phyloP scores from a whole-genome alignment of 2,113 vertebrate genomes.

The Ameiurus melas region DNA sequence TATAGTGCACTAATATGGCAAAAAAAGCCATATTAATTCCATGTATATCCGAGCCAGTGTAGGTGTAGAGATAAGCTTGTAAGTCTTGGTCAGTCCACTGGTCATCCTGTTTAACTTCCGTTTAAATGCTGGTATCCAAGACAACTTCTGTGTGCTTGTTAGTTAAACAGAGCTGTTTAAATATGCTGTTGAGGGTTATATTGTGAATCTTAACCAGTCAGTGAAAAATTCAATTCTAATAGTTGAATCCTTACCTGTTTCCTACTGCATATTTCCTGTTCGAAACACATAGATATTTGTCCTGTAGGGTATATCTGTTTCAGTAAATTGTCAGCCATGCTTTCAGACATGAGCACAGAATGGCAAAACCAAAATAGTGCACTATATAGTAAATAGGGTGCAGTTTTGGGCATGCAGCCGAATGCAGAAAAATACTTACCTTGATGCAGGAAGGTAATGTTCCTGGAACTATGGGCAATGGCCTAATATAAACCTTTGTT shows the following conservation, averaged over 20 bases:
- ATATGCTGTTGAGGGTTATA: neutral
- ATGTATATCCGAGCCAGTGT: neutral
- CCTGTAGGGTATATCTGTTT: too few species aligned
- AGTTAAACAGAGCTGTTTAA: neutral
- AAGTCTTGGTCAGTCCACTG: neutral
- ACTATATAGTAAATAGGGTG: neutral
- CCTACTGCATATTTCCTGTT: neutral
- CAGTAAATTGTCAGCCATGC: neutral
- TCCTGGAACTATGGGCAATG: neutral
- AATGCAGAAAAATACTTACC: neutral
- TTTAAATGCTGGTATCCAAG: neutral
- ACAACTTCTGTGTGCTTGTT: neutral
- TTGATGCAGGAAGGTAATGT: neutral
- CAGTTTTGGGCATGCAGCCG: neutral
- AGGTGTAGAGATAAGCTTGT: neutral
- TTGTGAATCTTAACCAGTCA: neutral
- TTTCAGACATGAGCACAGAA: neutral
- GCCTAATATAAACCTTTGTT: neutral
- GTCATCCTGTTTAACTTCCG: neutral
- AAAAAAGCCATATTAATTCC: neutral
- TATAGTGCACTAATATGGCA: neutral
- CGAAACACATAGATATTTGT: neutral
- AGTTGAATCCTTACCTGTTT: neutral
- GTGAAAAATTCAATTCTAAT: neutral
- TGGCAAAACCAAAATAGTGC: neutral